These are phyloP conservation scores for Geodia barretti DNA, from an alignment of 37 sponge, comb jelly and placozoan genomes.

Conservation along the genomic window DNA sequence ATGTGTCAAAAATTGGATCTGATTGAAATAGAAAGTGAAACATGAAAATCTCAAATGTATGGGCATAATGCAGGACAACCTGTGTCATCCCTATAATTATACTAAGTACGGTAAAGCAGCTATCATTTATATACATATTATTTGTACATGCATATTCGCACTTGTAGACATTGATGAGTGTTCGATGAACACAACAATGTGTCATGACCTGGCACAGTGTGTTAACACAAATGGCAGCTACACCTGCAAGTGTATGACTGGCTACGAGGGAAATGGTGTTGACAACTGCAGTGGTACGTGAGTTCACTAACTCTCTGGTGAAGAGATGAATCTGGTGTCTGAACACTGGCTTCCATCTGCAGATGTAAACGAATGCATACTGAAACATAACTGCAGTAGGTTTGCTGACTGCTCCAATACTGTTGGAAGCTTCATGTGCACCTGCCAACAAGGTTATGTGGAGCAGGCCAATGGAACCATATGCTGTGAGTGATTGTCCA, in stretches of 20 bases:
- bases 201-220: constrained; percentile 20
- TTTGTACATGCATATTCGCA: too few species aligned
- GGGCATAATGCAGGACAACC: too few species aligned
- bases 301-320: neutral
- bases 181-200: neutral
- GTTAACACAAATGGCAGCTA: constrained; percentile 49
- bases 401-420: constrained; percentile 26
- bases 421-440: constrained; percentile 36
- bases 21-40: too few species aligned
- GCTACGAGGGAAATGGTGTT: constrained; percentile 30
- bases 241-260: constrained; percentile 41
- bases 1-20: too few species aligned
- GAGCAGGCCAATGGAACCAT: constrained; percentile 8
- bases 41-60: too few species aligned
- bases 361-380: constrained; percentile 50
- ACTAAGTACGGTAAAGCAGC: too few species aligned
- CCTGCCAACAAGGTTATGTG: constrained; percentile 37
- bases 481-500: constrained; percentile 10
- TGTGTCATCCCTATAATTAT: too few species aligned
- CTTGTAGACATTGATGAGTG: constrained; percentile 43
- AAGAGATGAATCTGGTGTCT: neutral
- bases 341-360: neutral
- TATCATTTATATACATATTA: too few species aligned
- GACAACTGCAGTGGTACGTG: constrained; percentile 22
- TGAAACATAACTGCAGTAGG: neutral